Evolutionary conservation across 2,888 invertebrate species (phyloP), one percentile per base, ranked within the genome.

Genomic region (Microctonus brassicae): DNA sequence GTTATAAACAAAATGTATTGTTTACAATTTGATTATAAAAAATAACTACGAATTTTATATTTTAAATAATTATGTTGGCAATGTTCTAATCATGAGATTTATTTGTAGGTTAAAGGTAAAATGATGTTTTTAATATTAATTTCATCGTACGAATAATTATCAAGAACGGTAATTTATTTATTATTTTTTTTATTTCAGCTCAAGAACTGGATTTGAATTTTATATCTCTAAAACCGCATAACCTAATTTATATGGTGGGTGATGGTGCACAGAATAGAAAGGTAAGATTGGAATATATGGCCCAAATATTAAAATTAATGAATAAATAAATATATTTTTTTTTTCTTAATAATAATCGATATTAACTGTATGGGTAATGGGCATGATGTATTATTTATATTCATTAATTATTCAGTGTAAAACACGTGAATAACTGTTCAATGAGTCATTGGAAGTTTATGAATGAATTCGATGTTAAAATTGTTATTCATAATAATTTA

Each of bases 1-100:
- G 61, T 3, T 22, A 55, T 26, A 10, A 71, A 71, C 72, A 63
- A 72, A 66, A 60, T 11, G 26, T 57, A 55, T 72, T 69, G 72
- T 72, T n/a, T 29, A 57, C 55, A 42, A 13, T n/a, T n/a, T n/a
- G n/a, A n/a, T n/a, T n/a, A n/a, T n/a, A n/a, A n/a, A n/a, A n/a
- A n/a, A n/a, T n/a, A n/a, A n/a, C n/a, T n/a, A 4, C 47, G 7
- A 17, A 47, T 47, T 47, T 4, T 17, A 47, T 47, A 17, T 47
- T 47, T 47, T 9, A 47, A 6, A 47, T 17, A n/a, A 20, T n/a
- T 17, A 47, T n/a, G 7, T 5, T n/a, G n/a, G 6, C 17, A 47
- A 47, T 17, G 6, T 47, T 47, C 17, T 47, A 47, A 17, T 17
- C 7, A 47, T 17, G 47, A 5, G 1, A 47, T 47, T n/a, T n/a